Evolutionary conservation across 2,888 invertebrate species (phyloP).

Genomic region (Piscicola geometra): DNA sequence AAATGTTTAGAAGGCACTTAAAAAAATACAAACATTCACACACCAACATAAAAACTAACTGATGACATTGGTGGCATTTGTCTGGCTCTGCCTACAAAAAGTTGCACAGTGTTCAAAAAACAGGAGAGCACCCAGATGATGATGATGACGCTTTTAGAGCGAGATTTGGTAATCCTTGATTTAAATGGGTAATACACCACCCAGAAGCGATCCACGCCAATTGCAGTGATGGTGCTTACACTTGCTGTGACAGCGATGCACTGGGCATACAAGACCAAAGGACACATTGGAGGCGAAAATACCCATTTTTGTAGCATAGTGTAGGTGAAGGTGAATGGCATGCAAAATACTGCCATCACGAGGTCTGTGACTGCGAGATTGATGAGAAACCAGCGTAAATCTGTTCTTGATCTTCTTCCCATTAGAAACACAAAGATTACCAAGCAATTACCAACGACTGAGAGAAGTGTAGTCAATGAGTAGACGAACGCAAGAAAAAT

Average conservation of each 20-base stretch:
- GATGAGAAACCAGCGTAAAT: constrained; percentile 67
- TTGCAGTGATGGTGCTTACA: constrained; percentile 58
- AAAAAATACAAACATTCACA: no score
- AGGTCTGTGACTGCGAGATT: constrained; percentile 80
- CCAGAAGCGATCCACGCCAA: constrained; percentile 57
- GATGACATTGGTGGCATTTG: neutral
- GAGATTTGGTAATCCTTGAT: constrained; percentile 54
- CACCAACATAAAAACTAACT: neutral
- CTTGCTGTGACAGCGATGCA: constrained; percentile 55
- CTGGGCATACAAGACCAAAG: constrained; percentile 50
- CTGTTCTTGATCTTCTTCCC: constrained; percentile 53
- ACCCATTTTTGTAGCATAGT: constrained; percentile 58
- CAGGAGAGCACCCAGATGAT: constrained; percentile 57
- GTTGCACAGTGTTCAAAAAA: constrained; percentile 54
- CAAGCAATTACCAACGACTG: constrained; percentile 57
- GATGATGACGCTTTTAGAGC: constrained; percentile 54
- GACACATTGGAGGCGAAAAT: constrained; percentile 59
- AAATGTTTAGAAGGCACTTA: no score
- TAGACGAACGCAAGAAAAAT: constrained; percentile 55
- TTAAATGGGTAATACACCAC: constrained; percentile 52
- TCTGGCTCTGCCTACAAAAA: constrained; percentile 48
- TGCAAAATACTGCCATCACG: constrained; percentile 81
- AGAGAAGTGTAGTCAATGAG: constrained; percentile 56
- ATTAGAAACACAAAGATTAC: constrained; percentile 57
- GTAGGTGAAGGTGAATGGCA: constrained; percentile 72